phyloP scores from a whole-genome alignment of 2,888 invertebrate species.

The Theretra japonica region DNA sequence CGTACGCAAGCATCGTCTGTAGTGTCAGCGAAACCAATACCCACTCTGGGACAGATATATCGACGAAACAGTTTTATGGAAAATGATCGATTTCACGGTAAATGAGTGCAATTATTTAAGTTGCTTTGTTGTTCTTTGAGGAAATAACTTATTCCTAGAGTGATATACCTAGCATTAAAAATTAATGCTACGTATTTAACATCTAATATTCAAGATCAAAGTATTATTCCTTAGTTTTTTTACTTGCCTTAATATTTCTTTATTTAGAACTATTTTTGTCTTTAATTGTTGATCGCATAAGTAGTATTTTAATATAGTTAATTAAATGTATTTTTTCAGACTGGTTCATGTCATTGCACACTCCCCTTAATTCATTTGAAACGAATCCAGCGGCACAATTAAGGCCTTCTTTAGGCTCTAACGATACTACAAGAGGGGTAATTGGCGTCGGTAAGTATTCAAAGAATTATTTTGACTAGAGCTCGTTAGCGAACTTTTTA shows the following conservation, averaged over 20 bases:
- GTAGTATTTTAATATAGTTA: no score
- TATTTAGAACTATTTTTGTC: no score
- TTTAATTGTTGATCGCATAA: no score
- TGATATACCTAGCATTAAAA: no score
- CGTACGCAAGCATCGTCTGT: slow-evolving; percentile 42
- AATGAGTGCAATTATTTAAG: slow-evolving; percentile 32
- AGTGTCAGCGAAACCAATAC: slow-evolving; percentile 59
- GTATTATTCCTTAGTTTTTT: no score
- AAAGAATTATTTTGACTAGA: neutral
- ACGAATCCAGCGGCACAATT: slow-evolving; percentile 38
- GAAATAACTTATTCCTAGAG: no score
- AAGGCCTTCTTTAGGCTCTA: neutral
- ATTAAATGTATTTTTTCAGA: slow-evolving; percentile 45
- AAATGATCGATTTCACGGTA: slow-evolving; percentile 55
- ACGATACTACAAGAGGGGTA: neutral
- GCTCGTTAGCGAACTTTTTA: no score
- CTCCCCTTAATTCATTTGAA: slow-evolving; percentile 47
- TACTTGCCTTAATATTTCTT: no score
- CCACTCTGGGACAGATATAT: slow-evolving; percentile 59
- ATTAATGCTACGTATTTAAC: no score
- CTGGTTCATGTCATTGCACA: slow-evolving; percentile 53
- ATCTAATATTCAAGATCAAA: no score
- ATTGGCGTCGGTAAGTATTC: slow-evolving; percentile 16
- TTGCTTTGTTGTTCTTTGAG: neutral
- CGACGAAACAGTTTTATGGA: slow-evolving; percentile 47